phyloP scores from a whole-genome alignment of 2,113 vertebrate genomes.

The Petrocephalus microphthalmus region DNA sequence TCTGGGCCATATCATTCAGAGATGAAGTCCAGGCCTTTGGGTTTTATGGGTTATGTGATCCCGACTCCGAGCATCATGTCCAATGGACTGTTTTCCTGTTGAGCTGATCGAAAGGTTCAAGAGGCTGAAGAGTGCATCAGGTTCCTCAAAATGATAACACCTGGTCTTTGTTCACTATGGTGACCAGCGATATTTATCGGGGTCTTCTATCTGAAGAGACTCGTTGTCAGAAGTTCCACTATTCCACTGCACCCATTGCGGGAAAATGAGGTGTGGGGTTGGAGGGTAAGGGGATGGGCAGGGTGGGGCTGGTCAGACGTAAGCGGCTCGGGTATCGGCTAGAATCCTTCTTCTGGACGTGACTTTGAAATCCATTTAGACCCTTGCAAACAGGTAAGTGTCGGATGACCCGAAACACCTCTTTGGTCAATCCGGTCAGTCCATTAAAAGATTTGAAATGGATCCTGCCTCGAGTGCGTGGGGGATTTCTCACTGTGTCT shows the following conservation, averaged over 20 bases:
- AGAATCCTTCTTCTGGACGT: background rate
- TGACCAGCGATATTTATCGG: background rate
- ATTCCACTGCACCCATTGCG: background rate
- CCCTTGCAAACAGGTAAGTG: background rate
- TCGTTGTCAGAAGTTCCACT: background rate
- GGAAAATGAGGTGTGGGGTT: background rate
- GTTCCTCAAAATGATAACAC: background rate
- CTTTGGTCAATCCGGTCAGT: background rate
- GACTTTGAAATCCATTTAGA: background rate
- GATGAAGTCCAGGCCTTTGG: background rate
- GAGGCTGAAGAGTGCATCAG: background rate
- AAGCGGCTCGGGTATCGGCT: background rate
- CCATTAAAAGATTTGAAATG: slow-evolving; percentile 14
- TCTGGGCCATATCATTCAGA: background rate
- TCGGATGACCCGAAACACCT: background rate
- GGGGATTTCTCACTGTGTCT: background rate
- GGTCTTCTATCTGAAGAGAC: background rate
- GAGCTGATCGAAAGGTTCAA: background rate
- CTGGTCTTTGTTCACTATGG: background rate
- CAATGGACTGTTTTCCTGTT: background rate
- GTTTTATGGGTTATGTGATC: background rate
- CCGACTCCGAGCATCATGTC: background rate
- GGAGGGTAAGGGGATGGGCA: no score
- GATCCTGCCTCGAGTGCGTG: background rate
- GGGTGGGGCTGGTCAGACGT: background rate